Evolutionary conservation across 35 echinoderm and acorn worm genomes (phyloP).

Genomic region (Diadema setosum): DNA sequence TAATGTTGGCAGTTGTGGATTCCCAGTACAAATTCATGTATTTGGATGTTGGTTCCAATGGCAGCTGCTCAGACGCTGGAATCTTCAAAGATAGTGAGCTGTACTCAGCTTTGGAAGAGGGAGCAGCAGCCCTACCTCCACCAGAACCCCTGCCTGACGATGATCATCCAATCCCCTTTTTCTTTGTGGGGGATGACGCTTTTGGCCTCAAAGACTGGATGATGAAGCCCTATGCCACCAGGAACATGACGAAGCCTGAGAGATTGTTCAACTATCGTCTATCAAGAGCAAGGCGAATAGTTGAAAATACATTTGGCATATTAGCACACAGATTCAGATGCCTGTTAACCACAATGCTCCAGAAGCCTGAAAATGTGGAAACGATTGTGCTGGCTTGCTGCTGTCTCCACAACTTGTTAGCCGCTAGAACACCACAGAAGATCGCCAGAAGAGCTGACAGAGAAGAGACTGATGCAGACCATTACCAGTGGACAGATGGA

Average conservation of each 20-base stretch:
- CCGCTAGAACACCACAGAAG: background rate
- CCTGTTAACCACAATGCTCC: slow-evolving; percentile 12
- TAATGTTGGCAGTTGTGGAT: slow-evolving; percentile 42
- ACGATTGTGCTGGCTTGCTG: background rate
- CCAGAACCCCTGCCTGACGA: slow-evolving; percentile 26
- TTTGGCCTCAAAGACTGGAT: background rate
- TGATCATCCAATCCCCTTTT: slow-evolving; percentile 43
- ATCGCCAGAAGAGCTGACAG: background rate
- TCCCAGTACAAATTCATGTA: slow-evolving; percentile 40
- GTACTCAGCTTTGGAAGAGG: background rate
- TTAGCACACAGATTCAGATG: slow-evolving; percentile 29
- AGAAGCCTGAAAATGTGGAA: background rate
- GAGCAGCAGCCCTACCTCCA: background rate
- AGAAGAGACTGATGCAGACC: background rate
- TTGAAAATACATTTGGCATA: slow-evolving; percentile 50
- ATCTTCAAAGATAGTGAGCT: background rate
- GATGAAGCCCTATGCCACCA: slow-evolving; percentile 36
- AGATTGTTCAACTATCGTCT: background rate
- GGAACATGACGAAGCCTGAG: background rate
- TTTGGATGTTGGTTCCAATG: slow-evolving; percentile 5
- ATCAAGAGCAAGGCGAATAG: slow-evolving; percentile 30
- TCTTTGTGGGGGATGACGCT: slow-evolving; percentile 28
- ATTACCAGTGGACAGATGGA: background rate
- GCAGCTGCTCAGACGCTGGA: slow-evolving; percentile 3
- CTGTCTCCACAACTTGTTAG: slow-evolving; percentile 30